Conservation (phyloP, 1,140 invertebrate species). For the Zaprionus davidi region DNA sequence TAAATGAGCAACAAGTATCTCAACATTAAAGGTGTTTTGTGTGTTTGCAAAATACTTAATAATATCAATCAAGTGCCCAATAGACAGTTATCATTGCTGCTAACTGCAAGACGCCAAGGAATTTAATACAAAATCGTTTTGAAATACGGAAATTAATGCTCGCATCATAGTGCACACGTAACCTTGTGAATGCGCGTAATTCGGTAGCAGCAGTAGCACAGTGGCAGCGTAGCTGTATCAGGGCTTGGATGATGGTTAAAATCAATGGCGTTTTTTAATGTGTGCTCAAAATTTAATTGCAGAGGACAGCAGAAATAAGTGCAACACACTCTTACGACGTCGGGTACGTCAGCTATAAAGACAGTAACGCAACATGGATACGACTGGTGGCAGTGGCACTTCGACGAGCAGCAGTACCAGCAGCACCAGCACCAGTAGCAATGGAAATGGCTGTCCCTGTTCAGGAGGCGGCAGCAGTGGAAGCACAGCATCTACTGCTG, state of each 20-base stretch:
- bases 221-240: conserved; percentile 52
- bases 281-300: conserved; percentile 26
- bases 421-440: conserved; percentile 12
- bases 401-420: conserved; percentile 27
- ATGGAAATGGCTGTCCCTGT: conserved; percentile 27
- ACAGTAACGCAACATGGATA: conserved; percentile 51
- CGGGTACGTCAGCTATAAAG: conserved; percentile 63
- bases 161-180: conserved; percentile 71
- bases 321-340: conserved; percentile 46
- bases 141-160: conserved; percentile 24
- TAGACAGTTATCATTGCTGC: background rate
- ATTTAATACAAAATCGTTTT: background rate
- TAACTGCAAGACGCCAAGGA: background rate
- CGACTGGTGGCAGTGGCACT: conserved; percentile 32
- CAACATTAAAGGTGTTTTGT: conserved; percentile 38
- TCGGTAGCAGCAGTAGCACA: conserved; percentile 67
- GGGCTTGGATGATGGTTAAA: conserved; percentile 40
- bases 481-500: conserved; percentile 20
- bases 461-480: conserved; percentile 14
- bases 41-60: conserved; percentile 13
- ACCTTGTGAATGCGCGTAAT: conserved; percentile 83
- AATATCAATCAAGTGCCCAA: conserved; percentile 5
- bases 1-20: conserved; percentile 68
- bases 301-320: conserved; percentile 28
- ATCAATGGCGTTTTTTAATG: conserved; percentile 27